phyloP scores from a whole-genome alignment of 2,797 vertebrate species.

The Scomberomorus guttatus region DNA sequence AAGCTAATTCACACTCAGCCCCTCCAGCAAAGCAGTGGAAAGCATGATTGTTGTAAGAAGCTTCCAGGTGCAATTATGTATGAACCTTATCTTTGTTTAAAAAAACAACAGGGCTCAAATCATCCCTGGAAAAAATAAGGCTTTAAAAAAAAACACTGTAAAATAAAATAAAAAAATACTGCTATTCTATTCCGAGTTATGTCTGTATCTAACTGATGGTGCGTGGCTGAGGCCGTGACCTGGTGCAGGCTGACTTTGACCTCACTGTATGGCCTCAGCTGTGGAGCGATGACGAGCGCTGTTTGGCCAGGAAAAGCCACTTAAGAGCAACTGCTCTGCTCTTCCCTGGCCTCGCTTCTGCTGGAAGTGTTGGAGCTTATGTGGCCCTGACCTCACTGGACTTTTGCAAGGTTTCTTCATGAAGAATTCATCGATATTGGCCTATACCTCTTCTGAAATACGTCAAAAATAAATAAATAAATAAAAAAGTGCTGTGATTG shows the following conservation, averaged over 20 bases:
- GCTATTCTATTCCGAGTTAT: constrained; percentile 32
- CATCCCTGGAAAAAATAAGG: constrained; percentile 20
- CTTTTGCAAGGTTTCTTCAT: constrained; percentile 20
- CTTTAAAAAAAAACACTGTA: neutral
- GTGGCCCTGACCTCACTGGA: constrained; percentile 31
- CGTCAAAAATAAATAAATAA: too few relatives aligned
- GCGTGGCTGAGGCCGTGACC: constrained; percentile 44
- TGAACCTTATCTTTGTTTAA: constrained; percentile 15
- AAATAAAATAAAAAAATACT: neutral
- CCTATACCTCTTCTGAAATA: constrained; percentile 17
- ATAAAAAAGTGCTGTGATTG: neutral
- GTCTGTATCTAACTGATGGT: constrained; percentile 31
- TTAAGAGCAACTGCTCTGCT: constrained; percentile 43
- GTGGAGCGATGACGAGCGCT: constrained; percentile 37
- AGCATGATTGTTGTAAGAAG: constrained; percentile 18
- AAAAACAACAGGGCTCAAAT: constrained; percentile 29
- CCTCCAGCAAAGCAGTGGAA: constrained; percentile 35
- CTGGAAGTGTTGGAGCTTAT: constrained; percentile 8
- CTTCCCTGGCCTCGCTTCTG: constrained; percentile 32
- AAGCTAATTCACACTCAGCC: constrained; percentile 38
- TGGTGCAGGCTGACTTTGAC: constrained; percentile 64
- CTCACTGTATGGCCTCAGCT: constrained; percentile 47
- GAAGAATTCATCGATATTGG: constrained; percentile 23
- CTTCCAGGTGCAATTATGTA: constrained; percentile 37
- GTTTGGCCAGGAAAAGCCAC: constrained; percentile 47